Evolutionary conservation across 2,888 invertebrate genomes (phyloP).

Genomic region (Polia nebulosa): DNA sequence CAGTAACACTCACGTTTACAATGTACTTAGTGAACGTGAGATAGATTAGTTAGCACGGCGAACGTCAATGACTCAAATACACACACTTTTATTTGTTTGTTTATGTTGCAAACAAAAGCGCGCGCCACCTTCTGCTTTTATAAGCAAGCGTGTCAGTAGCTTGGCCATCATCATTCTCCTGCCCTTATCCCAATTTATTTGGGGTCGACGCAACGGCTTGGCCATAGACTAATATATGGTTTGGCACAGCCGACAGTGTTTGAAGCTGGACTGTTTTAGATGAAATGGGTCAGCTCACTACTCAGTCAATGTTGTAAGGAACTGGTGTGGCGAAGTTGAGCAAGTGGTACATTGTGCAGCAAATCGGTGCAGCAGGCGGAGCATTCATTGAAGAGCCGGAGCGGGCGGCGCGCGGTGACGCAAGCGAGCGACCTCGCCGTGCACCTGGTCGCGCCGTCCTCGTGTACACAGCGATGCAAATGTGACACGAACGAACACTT

Average conservation of each 20-base stretch:
- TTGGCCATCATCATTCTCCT: too few species aligned
- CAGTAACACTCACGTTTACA: neutral
- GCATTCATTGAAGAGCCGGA: neutral
- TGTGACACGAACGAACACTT: neutral
- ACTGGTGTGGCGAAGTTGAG: neutral
- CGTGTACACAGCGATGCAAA: slow-evolving; percentile 11
- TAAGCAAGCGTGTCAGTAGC: neutral
- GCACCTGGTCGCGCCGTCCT: slow-evolving; percentile 47
- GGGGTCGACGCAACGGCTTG: too few species aligned
- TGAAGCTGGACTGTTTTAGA: neutral
- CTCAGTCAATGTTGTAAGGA: too few species aligned
- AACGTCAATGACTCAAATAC: slow-evolving; percentile 8
- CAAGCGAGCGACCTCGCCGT: slow-evolving; percentile 50
- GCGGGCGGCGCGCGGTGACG: slow-evolving; percentile 24
- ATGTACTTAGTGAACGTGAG: slow-evolving; percentile 1
- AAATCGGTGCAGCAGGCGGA: neutral
- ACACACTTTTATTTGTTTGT: slow-evolving; percentile 9
- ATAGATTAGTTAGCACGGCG: neutral
- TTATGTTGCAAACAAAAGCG: slow-evolving; percentile 2
- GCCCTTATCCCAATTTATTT: too few species aligned
- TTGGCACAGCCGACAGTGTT: neutral
- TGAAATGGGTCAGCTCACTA: too few species aligned
- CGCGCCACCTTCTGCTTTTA: neutral
- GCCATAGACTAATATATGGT: too few species aligned
- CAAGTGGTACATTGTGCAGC: neutral